Percentiles rank a stretch among this genome's conserved stretches.
Conservation (phyloP, 1,140 invertebrate genomes). For the Heliothis subflexa region DNA sequence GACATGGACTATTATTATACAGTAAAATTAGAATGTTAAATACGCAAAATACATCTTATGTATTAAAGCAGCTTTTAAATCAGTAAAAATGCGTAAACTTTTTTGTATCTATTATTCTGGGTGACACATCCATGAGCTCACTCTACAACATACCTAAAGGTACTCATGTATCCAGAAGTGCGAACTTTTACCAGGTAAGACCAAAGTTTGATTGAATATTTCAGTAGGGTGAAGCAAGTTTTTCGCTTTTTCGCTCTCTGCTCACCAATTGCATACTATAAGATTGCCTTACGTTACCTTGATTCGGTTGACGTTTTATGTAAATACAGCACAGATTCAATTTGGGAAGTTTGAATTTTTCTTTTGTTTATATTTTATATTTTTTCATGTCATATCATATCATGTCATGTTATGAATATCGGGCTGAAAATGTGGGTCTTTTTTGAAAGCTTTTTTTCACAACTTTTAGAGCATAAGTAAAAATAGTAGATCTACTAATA, state of each 20-base stretch:
- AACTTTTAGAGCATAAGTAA: too few relatives aligned
- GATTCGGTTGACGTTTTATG: conserved; percentile 19
- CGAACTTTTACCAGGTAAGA: conserved; percentile 57
- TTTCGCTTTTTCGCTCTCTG: conserved; percentile 57
- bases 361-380: background rate
- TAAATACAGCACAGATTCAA: conserved; percentile 28
- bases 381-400: too few relatives aligned
- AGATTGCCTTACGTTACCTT: conserved; percentile 37
- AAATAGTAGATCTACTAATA: too few relatives aligned
- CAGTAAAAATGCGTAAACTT: too few relatives aligned
- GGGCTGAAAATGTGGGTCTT: background rate
- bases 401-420: too few relatives aligned
- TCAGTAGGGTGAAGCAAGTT: conserved; percentile 50
- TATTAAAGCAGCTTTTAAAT: too few relatives aligned
- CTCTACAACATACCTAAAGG: background rate
- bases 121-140: background rate
- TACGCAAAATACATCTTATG: too few relatives aligned
- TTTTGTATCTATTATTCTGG: too few relatives aligned
- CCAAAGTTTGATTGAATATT: conserved; percentile 66
- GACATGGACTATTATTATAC: too few relatives aligned
- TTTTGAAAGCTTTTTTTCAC: background rate
- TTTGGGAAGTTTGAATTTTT: background rate
- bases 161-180: conserved; percentile 46
- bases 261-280: conserved; percentile 50
- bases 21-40: too few relatives aligned